Percentiles rank a stretch among this genome's conserved stretches.
Evolutionary conservation across 2,888 invertebrate species (phyloP).

Genomic region (Sclerodermus sp.): DNA sequence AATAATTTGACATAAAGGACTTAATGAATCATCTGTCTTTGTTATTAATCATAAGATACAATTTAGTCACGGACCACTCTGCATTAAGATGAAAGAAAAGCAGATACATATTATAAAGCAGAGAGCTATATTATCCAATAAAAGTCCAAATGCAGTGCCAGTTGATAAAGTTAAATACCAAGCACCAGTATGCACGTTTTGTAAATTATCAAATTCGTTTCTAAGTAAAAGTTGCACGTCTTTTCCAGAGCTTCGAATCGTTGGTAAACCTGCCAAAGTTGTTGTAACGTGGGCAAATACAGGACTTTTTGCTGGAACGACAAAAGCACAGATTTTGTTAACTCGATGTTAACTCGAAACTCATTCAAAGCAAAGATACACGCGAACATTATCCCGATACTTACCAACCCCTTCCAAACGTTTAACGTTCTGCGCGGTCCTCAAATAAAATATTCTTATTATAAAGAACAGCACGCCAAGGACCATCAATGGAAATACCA

Average conservation of each 20-base stretch:
- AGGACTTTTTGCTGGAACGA: conserved; percentile 73
- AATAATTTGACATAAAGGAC: neutral
- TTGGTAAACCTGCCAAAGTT: conserved; percentile 81
- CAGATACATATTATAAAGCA: conserved; percentile 69
- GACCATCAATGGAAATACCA: conserved; percentile 65
- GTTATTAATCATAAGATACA: neutral
- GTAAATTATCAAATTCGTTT: conserved; percentile 71
- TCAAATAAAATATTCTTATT: conserved; percentile 67
- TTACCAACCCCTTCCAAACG: conserved; percentile 62
- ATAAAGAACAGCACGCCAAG: conserved; percentile 66
- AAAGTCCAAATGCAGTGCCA: conserved; percentile 72
- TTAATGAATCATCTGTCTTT: neutral
- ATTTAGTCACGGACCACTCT: conserved; percentile 62
- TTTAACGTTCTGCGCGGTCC: conserved; percentile 73
- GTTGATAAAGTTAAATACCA: conserved; percentile 70
- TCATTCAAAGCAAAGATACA: too few species aligned
- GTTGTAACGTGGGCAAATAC: conserved; percentile 89
- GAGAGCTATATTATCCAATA: conserved; percentile 72
- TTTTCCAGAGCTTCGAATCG: conserved; percentile 79
- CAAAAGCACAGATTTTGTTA: too few species aligned
- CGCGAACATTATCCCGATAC: too few species aligned
- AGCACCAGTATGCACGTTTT: conserved; percentile 72
- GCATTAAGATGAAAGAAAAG: conserved; percentile 65
- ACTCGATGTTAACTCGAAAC: too few species aligned
- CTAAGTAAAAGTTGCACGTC: conserved; percentile 67